Evolutionary conservation across 2,797 vertebrate species (phyloP), one percentile per base, ranked within the genome.

Genomic region (Danio jaintianensis): DNA sequence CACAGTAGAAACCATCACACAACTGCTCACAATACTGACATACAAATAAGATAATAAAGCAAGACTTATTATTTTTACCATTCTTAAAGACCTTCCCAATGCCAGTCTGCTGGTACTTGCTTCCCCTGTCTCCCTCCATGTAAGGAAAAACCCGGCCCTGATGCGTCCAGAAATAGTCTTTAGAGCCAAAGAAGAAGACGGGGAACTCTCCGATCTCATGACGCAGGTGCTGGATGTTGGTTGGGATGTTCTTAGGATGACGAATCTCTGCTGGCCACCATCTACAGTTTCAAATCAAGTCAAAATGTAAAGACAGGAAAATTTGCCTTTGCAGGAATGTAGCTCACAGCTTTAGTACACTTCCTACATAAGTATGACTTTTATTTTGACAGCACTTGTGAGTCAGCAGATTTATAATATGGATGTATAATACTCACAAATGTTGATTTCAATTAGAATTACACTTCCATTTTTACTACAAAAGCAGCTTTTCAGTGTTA

Each of bases 201-300:
- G 98, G 98, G 86, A 99, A 99, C 92, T 99, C 98, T 86, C 98
- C 98, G 7, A 98, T 95, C 92, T 97, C 95, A 29, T 99, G 98
- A 59, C 97, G 96, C 91, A 99, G 96, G 92, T 98, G 97, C 93
- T 98, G 97, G 92, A 99, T 99, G 93, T 99, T 99, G 89, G 96
- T 95, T 83, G 98, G 98, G 80, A 99, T 93, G 87, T 94, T 96
- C 89, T 97, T 96, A 5, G 98, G 98, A 89, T 98, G 97, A 83
- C 96, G 94, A 86, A 99, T 96, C 92, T 99, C 98, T 83, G 98
- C 98, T 9, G 98, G 98, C 98, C 98, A 99, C 98, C 98, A 99
- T 89, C 98, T 99, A 88, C 52, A 59, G 75, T 56, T 63, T 79
- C 1, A 70, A 59, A 62, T n/a, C 0, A 62, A n/a, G n/a, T 13